phyloP scores from a whole-genome alignment of 2,888 invertebrate species.

The Drosophila mimica region DNA sequence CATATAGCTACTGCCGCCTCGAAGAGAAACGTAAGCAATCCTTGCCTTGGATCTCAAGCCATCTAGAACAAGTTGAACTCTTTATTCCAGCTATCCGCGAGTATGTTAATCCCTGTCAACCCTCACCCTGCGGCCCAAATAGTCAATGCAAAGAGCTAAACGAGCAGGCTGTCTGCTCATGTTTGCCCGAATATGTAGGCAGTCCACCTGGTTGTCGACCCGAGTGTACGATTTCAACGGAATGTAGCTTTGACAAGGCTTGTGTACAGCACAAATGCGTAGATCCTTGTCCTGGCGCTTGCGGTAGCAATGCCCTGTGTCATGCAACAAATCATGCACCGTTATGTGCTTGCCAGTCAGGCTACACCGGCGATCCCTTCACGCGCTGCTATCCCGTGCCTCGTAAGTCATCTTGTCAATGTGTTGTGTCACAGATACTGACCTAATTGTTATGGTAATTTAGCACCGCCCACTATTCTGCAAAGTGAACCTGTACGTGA shows the following conservation, averaged over 20 bases:
- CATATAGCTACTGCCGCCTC: conserved; percentile 88
- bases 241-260: conserved; percentile 88
- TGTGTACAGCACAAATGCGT: conserved; percentile 89
- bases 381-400: conserved; percentile 86
- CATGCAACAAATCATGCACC: conserved; percentile 90
- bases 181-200: conserved; percentile 88
- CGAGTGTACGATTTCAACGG: conserved; percentile 88
- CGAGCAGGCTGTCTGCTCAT: conserved; percentile 89
- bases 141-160: conserved; percentile 90
- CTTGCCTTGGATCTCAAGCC: too few species aligned
- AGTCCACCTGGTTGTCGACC: conserved; percentile 91
- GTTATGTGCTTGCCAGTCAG: conserved; percentile 88
- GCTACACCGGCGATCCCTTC: conserved; percentile 91
- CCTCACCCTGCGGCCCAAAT: conserved; percentile 91
- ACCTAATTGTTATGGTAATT: conserved; percentile 4
- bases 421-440: conserved; percentile 63
- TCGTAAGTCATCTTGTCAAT: conserved; percentile 84
- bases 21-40: conserved; percentile 86
- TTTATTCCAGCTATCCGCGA: conserved; percentile 63
- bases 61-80: conserved; percentile 11
- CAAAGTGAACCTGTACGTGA: conserved; percentile 82
- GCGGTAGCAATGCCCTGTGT: conserved; percentile 89
- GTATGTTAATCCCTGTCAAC: conserved; percentile 84
- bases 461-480: conserved; percentile 73
- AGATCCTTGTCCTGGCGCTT: conserved; percentile 90